phyloP scores from a whole-genome alignment of 2,113 vertebrate species.

The Litocranius walleri region DNA sequence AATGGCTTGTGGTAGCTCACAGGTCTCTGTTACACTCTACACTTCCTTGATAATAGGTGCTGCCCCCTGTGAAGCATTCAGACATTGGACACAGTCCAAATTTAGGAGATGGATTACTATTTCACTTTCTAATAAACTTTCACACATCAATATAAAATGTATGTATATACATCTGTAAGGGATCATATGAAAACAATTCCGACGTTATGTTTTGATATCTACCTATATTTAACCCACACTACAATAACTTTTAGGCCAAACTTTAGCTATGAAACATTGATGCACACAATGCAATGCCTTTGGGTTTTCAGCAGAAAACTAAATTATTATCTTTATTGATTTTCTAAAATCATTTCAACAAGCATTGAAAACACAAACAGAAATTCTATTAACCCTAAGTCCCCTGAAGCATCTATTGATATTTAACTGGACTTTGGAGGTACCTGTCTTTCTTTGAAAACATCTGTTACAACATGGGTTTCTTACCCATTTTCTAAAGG shows the following conservation, averaged over 20 bases:
- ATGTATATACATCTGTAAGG: neutral
- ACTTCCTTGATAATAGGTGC: neutral
- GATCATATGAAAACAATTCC: neutral
- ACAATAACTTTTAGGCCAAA: neutral
- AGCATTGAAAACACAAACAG: neutral
- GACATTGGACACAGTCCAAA: neutral
- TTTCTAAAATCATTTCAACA: neutral
- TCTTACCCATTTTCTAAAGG: neutral
- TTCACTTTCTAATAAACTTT: neutral
- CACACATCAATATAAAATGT: neutral
- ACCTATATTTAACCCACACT: neutral
- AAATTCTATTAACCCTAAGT: neutral
- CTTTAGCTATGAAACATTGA: neutral
- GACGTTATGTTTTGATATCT: neutral
- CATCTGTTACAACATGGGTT: neutral
- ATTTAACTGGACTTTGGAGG: neutral
- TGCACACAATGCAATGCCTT: neutral
- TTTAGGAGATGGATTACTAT: neutral
- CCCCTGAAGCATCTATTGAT: neutral
- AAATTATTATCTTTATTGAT: neutral
- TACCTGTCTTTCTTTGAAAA: neutral
- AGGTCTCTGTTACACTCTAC: neutral
- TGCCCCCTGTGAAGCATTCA: neutral
- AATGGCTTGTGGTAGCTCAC: neutral
- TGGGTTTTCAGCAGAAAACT: neutral